Percentiles rank a stretch among this genome's conserved stretches.
Conservation (phyloP, 2,888 invertebrate genomes). For the Acronicta leporina region DNA sequence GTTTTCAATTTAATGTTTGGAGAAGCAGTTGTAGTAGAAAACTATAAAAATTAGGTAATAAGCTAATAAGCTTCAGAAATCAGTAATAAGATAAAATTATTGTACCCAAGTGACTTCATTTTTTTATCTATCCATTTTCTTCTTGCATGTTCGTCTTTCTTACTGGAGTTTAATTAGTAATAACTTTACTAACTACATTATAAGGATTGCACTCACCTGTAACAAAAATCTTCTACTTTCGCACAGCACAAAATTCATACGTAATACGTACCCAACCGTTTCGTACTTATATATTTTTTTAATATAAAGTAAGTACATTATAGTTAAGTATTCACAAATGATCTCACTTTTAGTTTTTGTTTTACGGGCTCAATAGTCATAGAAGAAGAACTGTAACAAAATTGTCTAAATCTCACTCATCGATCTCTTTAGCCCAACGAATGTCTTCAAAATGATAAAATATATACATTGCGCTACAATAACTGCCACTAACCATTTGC, state of each 20-base stretch:
- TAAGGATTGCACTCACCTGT: conserved; percentile 21
- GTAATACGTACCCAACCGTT: too few relatives aligned
- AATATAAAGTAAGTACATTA: too few relatives aligned
- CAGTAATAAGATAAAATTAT: too few relatives aligned
- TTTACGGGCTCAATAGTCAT: neutral
- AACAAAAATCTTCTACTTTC: neutral
- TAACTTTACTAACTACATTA: neutral
- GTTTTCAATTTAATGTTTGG: neutral
- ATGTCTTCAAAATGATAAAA: conserved; percentile 6
- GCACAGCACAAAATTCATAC: neutral
- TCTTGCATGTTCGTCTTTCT: neutral
- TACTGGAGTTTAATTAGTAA: neutral
- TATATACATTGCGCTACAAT: conserved; percentile 7
- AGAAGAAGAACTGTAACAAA: conserved; percentile 1
- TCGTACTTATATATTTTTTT: neutral
- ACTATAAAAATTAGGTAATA: too few relatives aligned
- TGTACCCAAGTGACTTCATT: neutral
- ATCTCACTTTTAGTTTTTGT: conserved; percentile 13
- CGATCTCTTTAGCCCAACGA: neutral
- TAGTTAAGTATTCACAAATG: conserved; percentile 3
- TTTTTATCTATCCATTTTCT: too few relatives aligned
- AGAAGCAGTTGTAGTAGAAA: too few relatives aligned
- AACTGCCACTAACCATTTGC: conserved; percentile 2
- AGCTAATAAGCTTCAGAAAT: too few relatives aligned
- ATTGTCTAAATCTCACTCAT: conserved; percentile 6